These are phyloP conservation scores for Dasypus novemcinctus DNA, from an alignment of 2,113 vertebrate genomes.

Conservation along the genomic window DNA sequence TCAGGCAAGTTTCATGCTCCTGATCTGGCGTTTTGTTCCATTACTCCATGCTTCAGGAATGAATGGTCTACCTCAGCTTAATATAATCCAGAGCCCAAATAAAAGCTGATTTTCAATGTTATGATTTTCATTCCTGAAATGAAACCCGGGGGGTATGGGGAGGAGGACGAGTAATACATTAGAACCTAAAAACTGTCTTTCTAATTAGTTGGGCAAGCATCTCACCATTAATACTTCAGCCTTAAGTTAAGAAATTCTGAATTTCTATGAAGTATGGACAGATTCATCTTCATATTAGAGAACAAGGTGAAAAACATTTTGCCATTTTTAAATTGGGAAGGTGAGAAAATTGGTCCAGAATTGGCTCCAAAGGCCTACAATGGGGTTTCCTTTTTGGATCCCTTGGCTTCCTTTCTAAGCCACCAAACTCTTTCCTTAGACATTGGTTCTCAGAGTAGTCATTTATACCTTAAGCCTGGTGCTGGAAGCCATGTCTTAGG, in stretches of 20 bases:
- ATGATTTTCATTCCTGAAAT: constrained; percentile 58
- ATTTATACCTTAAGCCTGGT: background rate
- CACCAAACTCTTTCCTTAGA: background rate
- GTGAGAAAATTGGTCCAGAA: constrained; percentile 20
- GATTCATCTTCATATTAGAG: constrained; percentile 45
- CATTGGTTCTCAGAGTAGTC: background rate
- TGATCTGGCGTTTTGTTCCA: constrained; percentile 10
- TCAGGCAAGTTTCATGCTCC: constrained; percentile 9
- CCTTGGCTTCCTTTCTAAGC: constrained; percentile 14
- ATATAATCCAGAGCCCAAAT: constrained; percentile 42
- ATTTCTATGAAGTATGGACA: background rate
- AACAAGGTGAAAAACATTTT: constrained; percentile 37
- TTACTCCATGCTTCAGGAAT: constrained; percentile 55
- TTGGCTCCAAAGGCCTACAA: background rate
- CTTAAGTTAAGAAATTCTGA: constrained; percentile 35
- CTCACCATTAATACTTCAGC: constrained; percentile 13
- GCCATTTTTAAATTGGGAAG: constrained; percentile 26
- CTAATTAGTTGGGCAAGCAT: background rate
- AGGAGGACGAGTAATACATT: background rate
- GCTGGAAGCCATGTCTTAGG: background rate
- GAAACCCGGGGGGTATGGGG: background rate
- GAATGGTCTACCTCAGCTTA: constrained; percentile 33
- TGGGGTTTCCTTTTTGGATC: background rate
- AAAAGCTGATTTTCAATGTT: constrained; percentile 52
- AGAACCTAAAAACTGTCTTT: constrained; percentile 16